Evolutionary conservation across 2,797 vertebrate genomes (phyloP).

Genomic region (Alcedo atthis): DNA sequence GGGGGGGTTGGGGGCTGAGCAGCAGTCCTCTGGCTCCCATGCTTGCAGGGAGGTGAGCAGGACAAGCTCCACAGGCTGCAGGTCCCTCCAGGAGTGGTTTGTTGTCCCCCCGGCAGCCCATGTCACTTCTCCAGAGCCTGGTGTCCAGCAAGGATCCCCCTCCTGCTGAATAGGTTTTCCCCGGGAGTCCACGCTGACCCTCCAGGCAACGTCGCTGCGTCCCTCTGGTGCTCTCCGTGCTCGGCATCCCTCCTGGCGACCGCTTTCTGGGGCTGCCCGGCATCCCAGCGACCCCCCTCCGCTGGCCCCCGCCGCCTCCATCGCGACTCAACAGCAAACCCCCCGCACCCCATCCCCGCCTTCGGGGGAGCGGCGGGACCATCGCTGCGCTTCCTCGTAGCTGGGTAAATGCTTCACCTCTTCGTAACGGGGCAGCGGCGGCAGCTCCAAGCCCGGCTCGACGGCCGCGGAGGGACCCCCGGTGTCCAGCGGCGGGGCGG

Average conservation of each 20-base stretch:
- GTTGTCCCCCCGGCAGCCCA: rapidly evolving
- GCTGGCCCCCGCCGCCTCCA: too few species aligned
- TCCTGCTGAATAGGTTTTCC: too few species aligned
- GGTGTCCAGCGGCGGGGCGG: conserved; percentile 74
- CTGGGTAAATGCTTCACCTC: conserved; percentile 94
- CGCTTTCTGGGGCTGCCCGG: rapidly evolving
- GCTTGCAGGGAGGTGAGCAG: not conserved
- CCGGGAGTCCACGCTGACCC: rapidly evolving
- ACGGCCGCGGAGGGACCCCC: rapidly evolving
- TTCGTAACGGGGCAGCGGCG: conserved; percentile 89
- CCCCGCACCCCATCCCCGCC: not conserved
- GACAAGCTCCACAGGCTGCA: not conserved
- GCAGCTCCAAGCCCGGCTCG: not conserved
- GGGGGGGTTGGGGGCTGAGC: not conserved
- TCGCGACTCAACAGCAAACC: not conserved
- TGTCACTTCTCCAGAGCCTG: rapidly evolving
- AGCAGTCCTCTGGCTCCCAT: not conserved
- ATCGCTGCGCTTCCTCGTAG: conserved; percentile 85
- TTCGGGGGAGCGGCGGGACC: not conserved
- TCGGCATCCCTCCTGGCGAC: not conserved
- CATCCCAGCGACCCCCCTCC: not conserved
- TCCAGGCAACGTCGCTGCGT: not conserved
- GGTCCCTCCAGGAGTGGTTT: not conserved
- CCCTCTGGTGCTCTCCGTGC: not conserved
- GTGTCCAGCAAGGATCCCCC: not conserved